These are phyloP conservation scores for Vanessa cardui DNA, from an alignment of 2,888 invertebrate species.

Conservation along the genomic window DNA sequence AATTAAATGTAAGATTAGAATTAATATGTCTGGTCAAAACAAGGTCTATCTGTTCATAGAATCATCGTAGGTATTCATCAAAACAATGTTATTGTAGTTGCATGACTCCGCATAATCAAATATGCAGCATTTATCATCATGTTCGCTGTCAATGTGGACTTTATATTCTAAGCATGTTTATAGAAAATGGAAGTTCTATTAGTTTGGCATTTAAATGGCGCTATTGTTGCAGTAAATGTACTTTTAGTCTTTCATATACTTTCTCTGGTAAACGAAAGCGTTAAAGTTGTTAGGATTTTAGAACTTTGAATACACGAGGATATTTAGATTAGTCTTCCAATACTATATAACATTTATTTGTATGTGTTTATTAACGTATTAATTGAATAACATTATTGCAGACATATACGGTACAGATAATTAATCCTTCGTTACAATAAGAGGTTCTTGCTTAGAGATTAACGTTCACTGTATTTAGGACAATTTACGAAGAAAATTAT, in stretches of 20 bases:
- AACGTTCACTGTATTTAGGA: conserved; percentile 30
- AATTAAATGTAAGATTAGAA: not conserved
- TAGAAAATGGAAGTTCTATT: conserved; percentile 16
- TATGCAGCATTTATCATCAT: conserved; percentile 37
- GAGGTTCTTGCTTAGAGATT: conserved; percentile 38
- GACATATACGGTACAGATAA: conserved; percentile 43
- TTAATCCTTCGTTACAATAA: conserved; percentile 37
- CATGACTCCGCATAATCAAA: conserved; percentile 40
- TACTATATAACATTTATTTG: not conserved
- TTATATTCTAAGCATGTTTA: conserved; percentile 12
- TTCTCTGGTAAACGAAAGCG: conserved; percentile 73
- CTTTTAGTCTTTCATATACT: conserved; percentile 65
- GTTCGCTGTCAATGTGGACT: conserved; percentile 24
- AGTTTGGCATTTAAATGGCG: conserved; percentile 42
- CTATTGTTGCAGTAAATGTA: conserved; percentile 60
- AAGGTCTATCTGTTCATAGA: not conserved
- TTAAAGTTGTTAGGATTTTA: conserved; percentile 33
- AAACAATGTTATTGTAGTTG: conserved; percentile 31
- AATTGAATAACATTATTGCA: conserved; percentile 24
- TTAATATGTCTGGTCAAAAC: not conserved
- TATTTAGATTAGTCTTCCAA: no score
- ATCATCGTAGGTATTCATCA: conserved; percentile 14
- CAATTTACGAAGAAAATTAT: conserved; percentile 39
- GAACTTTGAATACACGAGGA: no score
- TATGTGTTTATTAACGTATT: conserved; percentile 18